Evolutionary conservation across 2,888 invertebrate species (phyloP).

Genomic region (Argyra leucocephala): DNA sequence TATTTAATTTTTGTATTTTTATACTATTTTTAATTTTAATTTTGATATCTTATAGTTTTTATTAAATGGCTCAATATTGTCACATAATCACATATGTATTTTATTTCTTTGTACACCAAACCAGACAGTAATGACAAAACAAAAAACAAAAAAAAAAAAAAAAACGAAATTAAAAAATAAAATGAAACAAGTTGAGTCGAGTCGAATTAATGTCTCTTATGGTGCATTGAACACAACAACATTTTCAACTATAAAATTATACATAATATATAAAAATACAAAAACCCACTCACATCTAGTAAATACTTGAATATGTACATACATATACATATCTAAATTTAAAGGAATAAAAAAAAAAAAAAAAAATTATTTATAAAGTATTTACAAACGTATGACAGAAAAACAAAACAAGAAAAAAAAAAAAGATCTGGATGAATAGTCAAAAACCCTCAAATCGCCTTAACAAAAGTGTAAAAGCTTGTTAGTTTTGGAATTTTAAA

Average conservation of each 20-base stretch:
- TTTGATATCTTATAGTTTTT: not conserved
- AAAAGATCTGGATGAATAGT: not conserved
- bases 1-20: too few relatives aligned
- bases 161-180: too few relatives aligned
- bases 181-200: not conserved
- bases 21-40: too few relatives aligned
- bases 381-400: not conserved
- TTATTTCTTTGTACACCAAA: not conserved
- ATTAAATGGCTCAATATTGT: not conserved
- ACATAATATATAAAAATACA: too few relatives aligned
- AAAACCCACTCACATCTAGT: too few relatives aligned
- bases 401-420: not conserved
- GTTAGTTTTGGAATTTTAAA: constrained; percentile 17
- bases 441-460: constrained; percentile 17
- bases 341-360: too few relatives aligned
- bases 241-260: not conserved
- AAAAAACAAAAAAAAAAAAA: too few relatives aligned
- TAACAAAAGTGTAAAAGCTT: constrained; percentile 19
- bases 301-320: too few relatives aligned
- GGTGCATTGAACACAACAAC: constrained; percentile 2
- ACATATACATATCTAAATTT: too few relatives aligned
- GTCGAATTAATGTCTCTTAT: constrained; percentile 2
- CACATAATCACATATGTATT: not conserved
- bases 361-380: not conserved
- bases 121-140: too few relatives aligned